phyloP scores from a whole-genome alignment of 2,888 invertebrate genomes.

The Caenorhabditis uteleia region DNA sequence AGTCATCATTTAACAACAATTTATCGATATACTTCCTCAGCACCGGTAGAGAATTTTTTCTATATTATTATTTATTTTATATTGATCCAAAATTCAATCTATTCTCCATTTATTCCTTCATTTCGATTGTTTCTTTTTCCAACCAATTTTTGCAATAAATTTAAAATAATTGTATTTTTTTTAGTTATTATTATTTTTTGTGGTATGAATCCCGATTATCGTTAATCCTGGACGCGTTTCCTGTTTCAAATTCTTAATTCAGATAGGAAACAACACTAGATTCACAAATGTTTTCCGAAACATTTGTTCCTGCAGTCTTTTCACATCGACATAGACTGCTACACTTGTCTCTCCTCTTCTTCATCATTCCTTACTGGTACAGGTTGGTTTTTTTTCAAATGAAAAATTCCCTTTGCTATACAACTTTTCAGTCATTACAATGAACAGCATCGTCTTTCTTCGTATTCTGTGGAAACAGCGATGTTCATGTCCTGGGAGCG shows the following conservation, averaged over 20 bases:
- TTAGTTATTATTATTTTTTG: too few species aligned
- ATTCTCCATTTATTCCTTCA: background rate
- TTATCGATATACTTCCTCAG: background rate
- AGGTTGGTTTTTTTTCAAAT: constrained; percentile 20
- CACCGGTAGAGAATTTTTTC: too few species aligned
- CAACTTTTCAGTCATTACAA: constrained; percentile 56
- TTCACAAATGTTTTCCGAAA: constrained; percentile 37
- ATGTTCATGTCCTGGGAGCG: constrained; percentile 64
- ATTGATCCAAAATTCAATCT: too few species aligned
- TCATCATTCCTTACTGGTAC: constrained; percentile 48
- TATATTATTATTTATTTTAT: too few species aligned
- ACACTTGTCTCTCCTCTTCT: constrained; percentile 40
- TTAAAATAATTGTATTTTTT: too few species aligned
- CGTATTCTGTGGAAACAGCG: constrained; percentile 61
- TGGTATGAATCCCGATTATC: too few species aligned
- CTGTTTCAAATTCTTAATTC: too few species aligned
- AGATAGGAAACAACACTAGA: too few species aligned
- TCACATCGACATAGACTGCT: constrained; percentile 43
- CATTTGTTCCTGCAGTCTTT: constrained; percentile 33
- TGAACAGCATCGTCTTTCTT: constrained; percentile 59
- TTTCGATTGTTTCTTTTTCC: background rate
- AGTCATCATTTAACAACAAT: constrained; percentile 7
- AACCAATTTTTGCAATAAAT: background rate
- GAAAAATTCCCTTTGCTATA: background rate
- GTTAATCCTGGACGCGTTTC: too few species aligned